phyloP scores from a whole-genome alignment of 2,888 invertebrate species.

The Polydrusus pterygomalis region DNA sequence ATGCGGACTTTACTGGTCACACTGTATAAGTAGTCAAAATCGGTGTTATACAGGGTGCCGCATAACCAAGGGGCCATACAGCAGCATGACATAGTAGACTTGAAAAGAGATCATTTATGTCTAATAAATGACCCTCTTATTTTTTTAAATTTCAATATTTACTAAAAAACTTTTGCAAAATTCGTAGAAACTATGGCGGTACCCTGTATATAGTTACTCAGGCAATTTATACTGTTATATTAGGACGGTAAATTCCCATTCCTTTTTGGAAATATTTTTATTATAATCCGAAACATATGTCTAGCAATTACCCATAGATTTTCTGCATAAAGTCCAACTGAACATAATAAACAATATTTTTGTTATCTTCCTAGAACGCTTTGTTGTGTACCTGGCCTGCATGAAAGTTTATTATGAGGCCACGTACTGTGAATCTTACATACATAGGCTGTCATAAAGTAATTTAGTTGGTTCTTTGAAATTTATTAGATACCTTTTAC shows the following conservation, averaged over 20 bases:
- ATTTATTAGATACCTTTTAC: conserved; percentile 19
- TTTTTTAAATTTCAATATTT: no score
- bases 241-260: conserved; percentile 11
- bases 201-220: no score
- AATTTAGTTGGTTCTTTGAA: conserved; percentile 44
- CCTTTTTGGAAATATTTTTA: background rate
- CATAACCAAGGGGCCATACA: no score
- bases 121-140: no score
- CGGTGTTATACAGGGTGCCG: no score
- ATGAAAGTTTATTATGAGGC: conserved; percentile 58
- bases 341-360: conserved; percentile 35
- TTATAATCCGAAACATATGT: conserved; percentile 30
- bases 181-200: no score
- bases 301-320: conserved; percentile 14
- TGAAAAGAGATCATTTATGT: no score
- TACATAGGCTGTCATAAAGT: conserved; percentile 58
- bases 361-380: conserved; percentile 23
- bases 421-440: conserved; percentile 58
- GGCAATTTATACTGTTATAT: conserved; percentile 16
- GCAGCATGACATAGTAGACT: no score
- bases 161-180: no score
- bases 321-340: conserved; percentile 5
- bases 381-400: conserved; percentile 55
- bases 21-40: no score
- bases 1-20: no score